Percentiles rank a stretch among this genome's conserved stretches.
Conservation (phyloP, 2,888 invertebrate genomes). For the Serrognathus titanus region DNA sequence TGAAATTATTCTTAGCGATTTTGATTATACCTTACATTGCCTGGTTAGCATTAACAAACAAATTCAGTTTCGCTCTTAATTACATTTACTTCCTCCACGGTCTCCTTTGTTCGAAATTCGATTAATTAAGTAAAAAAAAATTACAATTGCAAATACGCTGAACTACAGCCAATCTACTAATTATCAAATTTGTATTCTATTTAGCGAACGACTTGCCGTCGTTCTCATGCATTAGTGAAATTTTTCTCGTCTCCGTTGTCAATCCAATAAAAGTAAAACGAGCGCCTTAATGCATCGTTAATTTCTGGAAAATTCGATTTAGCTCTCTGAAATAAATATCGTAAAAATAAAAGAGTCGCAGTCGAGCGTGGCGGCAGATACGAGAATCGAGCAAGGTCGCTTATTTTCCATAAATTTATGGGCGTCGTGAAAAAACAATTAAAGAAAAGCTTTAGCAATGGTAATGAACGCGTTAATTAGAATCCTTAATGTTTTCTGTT, state of each 20-base stretch:
- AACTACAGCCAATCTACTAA: conserved; percentile 5
- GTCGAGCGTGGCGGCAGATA: not conserved
- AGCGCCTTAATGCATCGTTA: too few species aligned
- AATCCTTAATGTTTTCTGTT: conserved; percentile 32
- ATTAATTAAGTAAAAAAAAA: conserved; percentile 14
- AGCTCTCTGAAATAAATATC: too few species aligned
- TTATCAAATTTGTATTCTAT: conserved; percentile 14
- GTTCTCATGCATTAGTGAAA: too few species aligned
- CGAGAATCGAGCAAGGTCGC: not conserved
- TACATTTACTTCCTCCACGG: too few species aligned
- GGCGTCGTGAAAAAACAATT: conserved; percentile 23
- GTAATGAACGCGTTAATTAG: conserved; percentile 39
- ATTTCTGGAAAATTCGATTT: too few species aligned
- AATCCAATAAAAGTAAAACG: too few species aligned
- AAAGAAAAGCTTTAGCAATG: conserved; percentile 27
- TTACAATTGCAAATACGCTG: conserved; percentile 11
- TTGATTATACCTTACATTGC: too few species aligned
- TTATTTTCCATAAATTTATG: conserved; percentile 12
- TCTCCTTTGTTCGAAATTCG: conserved; percentile 6
- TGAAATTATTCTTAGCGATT: too few species aligned
- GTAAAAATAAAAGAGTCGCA: conserved; percentile 1
- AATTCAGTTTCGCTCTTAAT: too few species aligned
- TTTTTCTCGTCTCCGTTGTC: too few species aligned
- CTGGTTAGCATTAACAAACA: too few species aligned
- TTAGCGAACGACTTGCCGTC: not conserved